Base-by-base conservation (phyloP, 2,113 vertebrate species). In the Sakesphorus luctuosus region DNA sequence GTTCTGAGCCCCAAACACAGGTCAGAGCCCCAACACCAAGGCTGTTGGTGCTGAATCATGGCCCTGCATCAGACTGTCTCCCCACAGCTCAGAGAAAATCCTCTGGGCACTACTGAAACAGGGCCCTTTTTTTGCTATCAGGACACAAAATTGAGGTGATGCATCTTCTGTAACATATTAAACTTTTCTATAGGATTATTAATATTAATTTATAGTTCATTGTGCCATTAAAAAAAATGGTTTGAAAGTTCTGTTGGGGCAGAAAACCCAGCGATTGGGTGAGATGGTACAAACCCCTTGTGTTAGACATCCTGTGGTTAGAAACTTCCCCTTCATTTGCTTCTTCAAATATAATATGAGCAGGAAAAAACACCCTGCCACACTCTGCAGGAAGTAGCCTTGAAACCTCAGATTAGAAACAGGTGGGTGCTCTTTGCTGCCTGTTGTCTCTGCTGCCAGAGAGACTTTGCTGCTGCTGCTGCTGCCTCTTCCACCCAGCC, bases 371-470 rank as follows among this genome's bases (percentile, higher is more conserved):
- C 88, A 94, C 6, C 18, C 83, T 67, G 84, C 77, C 82, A 90
- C 93, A 49, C 50, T 31, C 8, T 49, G 68, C 89, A 92, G 94
- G 94, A 90, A 91, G 83, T 47, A 59, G 94, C 95, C 56, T 49
- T 10, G 44, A 93, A 94, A 90, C 95, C 96, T 94, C 92, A 79
- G 95, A 33, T 19, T 38, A 13, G 87, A 91, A 91, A 58, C 95
- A 97, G 97, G 97, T 98, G 94, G 96, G 96, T 97, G 93, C 95
- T 25, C 59, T 92, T 84, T 43, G 67, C 87, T 79, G 91, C 93
- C 95, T 6, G 18, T 90, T 84, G 3, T 26, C 87, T 79, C 66
- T 72, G 89, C 90, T 87, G 2, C 55, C 46, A 24, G 40, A 40
- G 20, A 62, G 81, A 4, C 80, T 87, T 31, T n/a, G 40, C 40